phyloP scores from a whole-genome alignment of 2,113 vertebrate species.

The Campylorhamphus procurvoides region DNA sequence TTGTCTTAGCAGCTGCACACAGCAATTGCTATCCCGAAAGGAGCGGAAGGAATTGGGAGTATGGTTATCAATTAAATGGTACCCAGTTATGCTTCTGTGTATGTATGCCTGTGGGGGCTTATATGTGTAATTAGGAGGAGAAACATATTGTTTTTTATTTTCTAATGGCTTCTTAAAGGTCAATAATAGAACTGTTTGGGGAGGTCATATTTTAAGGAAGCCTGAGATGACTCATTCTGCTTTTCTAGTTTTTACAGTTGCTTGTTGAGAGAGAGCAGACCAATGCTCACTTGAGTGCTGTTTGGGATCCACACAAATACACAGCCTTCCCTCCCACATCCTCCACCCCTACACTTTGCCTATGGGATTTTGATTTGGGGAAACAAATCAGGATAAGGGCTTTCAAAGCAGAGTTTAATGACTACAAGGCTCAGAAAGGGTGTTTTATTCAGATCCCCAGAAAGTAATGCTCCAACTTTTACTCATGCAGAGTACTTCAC shows the following conservation, averaged over 20 bases:
- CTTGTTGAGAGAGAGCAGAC: neutral
- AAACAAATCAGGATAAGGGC: neutral
- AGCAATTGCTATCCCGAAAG: neutral
- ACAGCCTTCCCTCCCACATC: neutral
- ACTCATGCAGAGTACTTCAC: fast-evolving
- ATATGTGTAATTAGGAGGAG: neutral
- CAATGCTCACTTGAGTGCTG: neutral
- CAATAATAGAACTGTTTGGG: neutral
- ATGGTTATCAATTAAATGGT: neutral
- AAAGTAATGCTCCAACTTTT: neutral
- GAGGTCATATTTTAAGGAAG: neutral
- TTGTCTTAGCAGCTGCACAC: slow-evolving; percentile 50
- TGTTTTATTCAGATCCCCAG: neutral
- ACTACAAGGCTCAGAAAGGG: neutral
- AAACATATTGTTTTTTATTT: neutral
- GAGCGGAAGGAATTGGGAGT: neutral
- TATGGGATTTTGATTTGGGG: neutral
- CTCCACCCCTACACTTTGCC: neutral
- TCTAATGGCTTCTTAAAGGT: neutral
- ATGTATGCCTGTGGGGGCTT: neutral
- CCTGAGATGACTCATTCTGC: neutral
- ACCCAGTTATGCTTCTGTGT: neutral
- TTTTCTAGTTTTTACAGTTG: neutral
- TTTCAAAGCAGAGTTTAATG: neutral
- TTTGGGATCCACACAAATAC: neutral